Base-by-base conservation (phyloP, 2,888 invertebrate species). In the Caenorhabditis sp. region DNA sequence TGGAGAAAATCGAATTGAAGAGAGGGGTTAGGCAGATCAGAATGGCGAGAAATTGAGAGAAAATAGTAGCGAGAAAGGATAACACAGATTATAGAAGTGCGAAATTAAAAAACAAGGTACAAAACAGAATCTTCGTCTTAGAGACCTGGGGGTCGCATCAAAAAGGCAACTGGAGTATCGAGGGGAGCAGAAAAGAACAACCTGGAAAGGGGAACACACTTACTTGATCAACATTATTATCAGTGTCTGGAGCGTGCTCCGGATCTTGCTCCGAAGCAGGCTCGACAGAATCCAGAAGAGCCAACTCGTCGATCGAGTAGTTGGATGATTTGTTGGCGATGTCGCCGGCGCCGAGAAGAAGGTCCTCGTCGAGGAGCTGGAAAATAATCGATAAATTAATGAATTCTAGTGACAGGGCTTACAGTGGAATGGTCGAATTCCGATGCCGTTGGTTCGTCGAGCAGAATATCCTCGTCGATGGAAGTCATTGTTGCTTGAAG, bases 391-490 rank as follows among this genome's bases (percentile, higher is more conserved):
- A 10, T 38, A 12, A 38, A 10, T 38, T 38, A 38, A 5, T 10
- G 12, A 38, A 38, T 47, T 35, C n/a, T 38, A 10, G 6, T 49
- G 16, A 22, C 14, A 14, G 24, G 41, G 51, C 54, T 3, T 61
- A 82, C 82, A 51, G 72, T 41, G n/a, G 76, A 41, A 10, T 51
- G 7, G 3, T 82, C 82, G 26, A 59, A 72, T n/a, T 54, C 72
- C 0, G 44, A 35, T 16, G 19, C 41, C 31, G 61, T 73, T 0
- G 76, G 38, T 12, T 79, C 76, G 51, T 54, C 31, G 22, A 82
- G 76, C 4, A 82, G 56, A 58, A 82, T 41, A 47, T 82, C 82
- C 61, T 82, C 82, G 16, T 82, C 82, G 35, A 82, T 61, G 24
- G 54, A 68, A 6, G 76, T 61, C 76, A 82, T 82, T 41, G 56